Evolutionary conservation across 2,113 vertebrate genomes (phyloP), one percentile per base, ranked within the genome.

Genomic region (Choloepus hoffmanni): DNA sequence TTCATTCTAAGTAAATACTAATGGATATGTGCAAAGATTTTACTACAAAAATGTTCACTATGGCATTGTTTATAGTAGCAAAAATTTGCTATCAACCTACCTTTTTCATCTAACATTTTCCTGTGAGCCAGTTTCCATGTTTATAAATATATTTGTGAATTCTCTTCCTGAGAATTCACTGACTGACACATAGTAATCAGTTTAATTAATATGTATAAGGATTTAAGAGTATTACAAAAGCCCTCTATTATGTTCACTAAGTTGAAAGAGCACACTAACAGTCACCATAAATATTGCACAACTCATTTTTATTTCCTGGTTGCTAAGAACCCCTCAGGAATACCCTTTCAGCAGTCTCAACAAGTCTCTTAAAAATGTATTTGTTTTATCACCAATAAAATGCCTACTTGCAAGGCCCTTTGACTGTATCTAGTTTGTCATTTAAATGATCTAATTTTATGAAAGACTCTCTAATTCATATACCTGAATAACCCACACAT

Each of bases 331-430:
- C 36, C 72, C 28, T 85, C 58, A 43, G 60, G 36, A 85, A 30
- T 45, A 90, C 15, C 21, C 14, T 79, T 33, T 84, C 15, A 94
- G 40, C 14, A 85, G n/a, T 76, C 81, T 40, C 55, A 67, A 74
- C 15, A 83, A 86, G 48, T 81, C 43, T 55, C 24, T 88, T 88
- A 85, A 8, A 88, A 58, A 53, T 40, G 7, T 86, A 65, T 85
- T 89, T 94, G 12, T 77, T 95, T 96, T 93, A 48, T 82, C 90
- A 91, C 18, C n/a, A 76, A 78, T 53, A 62, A 90, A 97, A 91
- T 85, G 10, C 26, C 48, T 70, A 78, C 21, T 89, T 53, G 48
- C 7, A 60, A 77, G 58, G 33, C 8, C 76, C 81, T 85, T 72
- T 85, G 72, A 55, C 74, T 90, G 45, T 36, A 58, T 87, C 63